Evolutionary conservation across 2,797 vertebrate species (phyloP), one percentile per base, ranked within the genome.

Genomic region (Aeoliscus strigatus): DNA sequence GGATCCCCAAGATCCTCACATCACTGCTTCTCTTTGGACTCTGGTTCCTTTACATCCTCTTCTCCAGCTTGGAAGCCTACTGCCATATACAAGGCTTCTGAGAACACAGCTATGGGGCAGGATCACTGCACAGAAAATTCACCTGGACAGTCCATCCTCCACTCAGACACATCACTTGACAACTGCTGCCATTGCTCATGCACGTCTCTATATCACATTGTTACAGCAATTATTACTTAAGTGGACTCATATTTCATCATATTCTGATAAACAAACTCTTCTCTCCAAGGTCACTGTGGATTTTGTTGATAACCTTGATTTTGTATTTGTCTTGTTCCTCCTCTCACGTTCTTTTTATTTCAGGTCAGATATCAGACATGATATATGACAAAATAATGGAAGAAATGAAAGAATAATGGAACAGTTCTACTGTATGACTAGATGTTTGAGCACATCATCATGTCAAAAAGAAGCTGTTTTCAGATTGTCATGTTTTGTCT

Each of bases 71-170:
- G 25, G 94, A 96, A 80, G 92, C 92, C 35, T 97, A 96, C 70
- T 96, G 94, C 86, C 93, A 95, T 85, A 91, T 96, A 76, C 54
- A 86, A 30, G 93, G 92, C 70, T 96, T 97, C 88, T 97, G 73
- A 89, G 44, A 39, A 17, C 55, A 53, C 13, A 25, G 37, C 36
- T 40, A 16, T 13, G 25, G 18, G 47, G 33, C 47, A 14, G 14
- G 36, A 33, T 23, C 14, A 46, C 32, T 32, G 14, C 40, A 57
- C 24, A 31, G 62, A 44, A 58, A 40, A 54, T 33, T 45, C 34
- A 54, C 38, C 48, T 66, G 52, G 39, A 39, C 41, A 15, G n/a
- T 13, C 34, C 28, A 30, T 32, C 14, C 38, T 42, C 40, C 34
- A 54, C 21, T 33, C 34, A 28, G 34, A 59, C 32, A 26, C 21